Evolutionary conservation across 2,797 vertebrate genomes (phyloP), one percentile per base, ranked within the genome.

Genomic region (Thalassophryne amazonica): DNA sequence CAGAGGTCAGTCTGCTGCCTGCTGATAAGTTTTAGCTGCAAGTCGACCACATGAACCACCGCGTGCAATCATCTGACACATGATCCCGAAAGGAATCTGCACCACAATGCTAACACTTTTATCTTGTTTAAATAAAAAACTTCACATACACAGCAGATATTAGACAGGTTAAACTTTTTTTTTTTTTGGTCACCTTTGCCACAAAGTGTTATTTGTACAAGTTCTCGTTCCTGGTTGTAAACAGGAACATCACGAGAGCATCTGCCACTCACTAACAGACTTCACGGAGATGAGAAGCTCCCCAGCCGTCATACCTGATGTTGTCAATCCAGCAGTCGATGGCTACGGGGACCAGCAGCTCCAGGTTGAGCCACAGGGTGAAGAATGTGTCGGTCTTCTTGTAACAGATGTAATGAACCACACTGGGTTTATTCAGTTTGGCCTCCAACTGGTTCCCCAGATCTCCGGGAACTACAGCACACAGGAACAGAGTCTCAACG

Each of bases 271-370:
- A n/a, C n/a, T n/a, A n/a, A n/a, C n/a, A n/a, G n/a, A n/a, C n/a
- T n/a, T n/a, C 6, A 20, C 2, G 18, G 4, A 10, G 13, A 19
- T 34, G 18, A 9, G 16, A 5, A 17, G 2, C 4, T 38, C 14
- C 35, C 3, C 1, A 21, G 3, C 16, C 3, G 10, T 7, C 8
- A 3, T 77, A 98, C 97, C 96, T 94, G 68, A 99, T 98, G 69
- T 99, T 99, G 86, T 99, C 97, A 29, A 99, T 94, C 97, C 97
- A 99, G 70, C 97, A 99, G 85, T 99, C 97, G 51, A 99, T 99
- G 77, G 94, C 91, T 7, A 96, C 76, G 0, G 97, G 97, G 22
- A 98, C 85, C 66, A 99, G 90, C 69, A 94, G 89, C 73, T 99
- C 97, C 27, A 98, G 84, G 82, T 99, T 98, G 57, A 99, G 90